Conservation (phyloP, 2,797 vertebrate species). For the Meriones psammophilus region DNA sequence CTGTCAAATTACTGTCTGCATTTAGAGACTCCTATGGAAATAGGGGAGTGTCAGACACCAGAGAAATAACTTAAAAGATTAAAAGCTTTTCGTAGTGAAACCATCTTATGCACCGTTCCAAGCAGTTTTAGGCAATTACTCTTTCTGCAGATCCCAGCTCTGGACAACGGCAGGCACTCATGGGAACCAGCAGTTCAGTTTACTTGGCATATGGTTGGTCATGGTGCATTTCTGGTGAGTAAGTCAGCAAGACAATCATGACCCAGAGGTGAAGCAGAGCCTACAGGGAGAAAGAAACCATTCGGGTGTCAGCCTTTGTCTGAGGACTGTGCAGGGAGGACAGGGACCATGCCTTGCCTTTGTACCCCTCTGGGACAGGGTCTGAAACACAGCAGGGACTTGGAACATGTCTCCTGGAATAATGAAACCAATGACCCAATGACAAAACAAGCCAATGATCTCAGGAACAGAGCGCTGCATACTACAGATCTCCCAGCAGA, state of each 20-base stretch:
- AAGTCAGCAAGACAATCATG: conserved; percentile 98
- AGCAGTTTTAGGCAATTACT: not conserved
- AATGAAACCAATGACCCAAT: not conserved
- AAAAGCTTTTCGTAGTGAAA: conserved; percentile 79
- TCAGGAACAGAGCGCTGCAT: not conserved
- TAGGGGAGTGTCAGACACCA: conserved; percentile 70
- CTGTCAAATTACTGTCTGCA: conserved; percentile 52
- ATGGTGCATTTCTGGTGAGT: conserved; percentile 97
- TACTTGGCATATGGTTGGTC: conserved; percentile 92
- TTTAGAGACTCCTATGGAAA: conserved; percentile 74
- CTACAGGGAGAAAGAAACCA: conserved; percentile 86
- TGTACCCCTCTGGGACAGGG: not conserved
- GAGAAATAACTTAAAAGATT: conserved; percentile 80
- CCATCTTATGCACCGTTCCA: conserved; percentile 50
- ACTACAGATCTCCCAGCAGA: not conserved
- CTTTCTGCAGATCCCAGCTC: not conserved
- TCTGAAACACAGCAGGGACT: not conserved
- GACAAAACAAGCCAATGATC: not conserved
- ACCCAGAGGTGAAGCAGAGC: conserved; percentile 98
- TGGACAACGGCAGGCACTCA: not conserved
- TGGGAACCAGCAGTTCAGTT: not conserved
- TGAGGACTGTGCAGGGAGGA: not conserved
- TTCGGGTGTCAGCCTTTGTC: not conserved
- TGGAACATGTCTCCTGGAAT: accelerated
- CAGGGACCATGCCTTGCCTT: not conserved